A percentile compares a stretch with the other conserved stretches of the same genome.
These are phyloP conservation scores for Ophiothrix spiculata DNA, from an alignment of 35 echinoderm and acorn worm species.

Conservation along the genomic window DNA sequence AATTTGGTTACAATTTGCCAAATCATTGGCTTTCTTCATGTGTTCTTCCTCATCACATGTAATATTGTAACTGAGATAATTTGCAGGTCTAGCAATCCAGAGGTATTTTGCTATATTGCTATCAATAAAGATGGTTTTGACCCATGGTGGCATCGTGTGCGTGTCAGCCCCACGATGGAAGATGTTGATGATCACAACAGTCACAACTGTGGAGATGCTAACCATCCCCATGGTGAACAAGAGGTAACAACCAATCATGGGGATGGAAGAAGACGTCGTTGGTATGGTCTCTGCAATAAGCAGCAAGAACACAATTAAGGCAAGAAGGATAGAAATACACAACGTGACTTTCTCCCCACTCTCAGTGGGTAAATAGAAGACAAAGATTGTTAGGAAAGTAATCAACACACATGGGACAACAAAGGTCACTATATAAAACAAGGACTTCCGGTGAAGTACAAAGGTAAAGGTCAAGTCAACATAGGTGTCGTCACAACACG, in stretches of 20 bases:
- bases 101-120: slow-evolving; percentile 62
- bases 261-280: slow-evolving; percentile 75
- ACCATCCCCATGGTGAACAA: slow-evolving; percentile 97
- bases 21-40: background rate
- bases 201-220: slow-evolving; percentile 76
- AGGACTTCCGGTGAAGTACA: slow-evolving; percentile 73
- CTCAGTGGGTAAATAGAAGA: slow-evolving; percentile 89
- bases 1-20: background rate
- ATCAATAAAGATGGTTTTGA: slow-evolving; percentile 76
- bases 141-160: slow-evolving; percentile 83
- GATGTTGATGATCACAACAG: slow-evolving; percentile 88
- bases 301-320: slow-evolving; percentile 89
- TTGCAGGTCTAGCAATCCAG: slow-evolving; percentile 65
- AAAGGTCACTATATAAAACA: slow-evolving; percentile 94
- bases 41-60: slow-evolving; percentile 19
- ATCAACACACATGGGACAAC: slow-evolving; percentile 85
- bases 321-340: slow-evolving; percentile 87
- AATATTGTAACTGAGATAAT: slow-evolving; percentile 39
- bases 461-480: slow-evolving; percentile 83
- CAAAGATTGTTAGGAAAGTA: slow-evolving; percentile 79
- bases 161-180: slow-evolving; percentile 81
- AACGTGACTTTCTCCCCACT: slow-evolving; percentile 88
- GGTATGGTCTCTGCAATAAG: slow-evolving; percentile 92
- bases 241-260: slow-evolving; percentile 88
- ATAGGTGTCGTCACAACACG: slow-evolving; percentile 69